Percentiles rank a stretch among this genome's conserved stretches.
These are phyloP conservation scores for Campylorhamphus procurvoides DNA, from an alignment of 2,113 vertebrate species.

Conservation along the genomic window DNA sequence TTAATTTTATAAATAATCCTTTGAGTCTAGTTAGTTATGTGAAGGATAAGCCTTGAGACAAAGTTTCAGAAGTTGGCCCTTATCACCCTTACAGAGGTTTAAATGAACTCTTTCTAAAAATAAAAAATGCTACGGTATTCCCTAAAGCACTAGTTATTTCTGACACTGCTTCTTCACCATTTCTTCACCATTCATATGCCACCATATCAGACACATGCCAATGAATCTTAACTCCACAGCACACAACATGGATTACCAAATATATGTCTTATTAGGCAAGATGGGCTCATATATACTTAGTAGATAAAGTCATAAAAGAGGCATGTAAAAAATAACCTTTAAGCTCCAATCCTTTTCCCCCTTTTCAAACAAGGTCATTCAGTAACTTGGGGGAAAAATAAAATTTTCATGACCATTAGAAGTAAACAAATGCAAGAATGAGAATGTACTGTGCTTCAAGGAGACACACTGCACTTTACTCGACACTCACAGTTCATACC, in stretches of 20 bases:
- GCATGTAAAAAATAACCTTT: neutral
- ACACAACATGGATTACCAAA: neutral
- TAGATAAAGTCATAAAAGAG: neutral
- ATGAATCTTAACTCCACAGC: neutral
- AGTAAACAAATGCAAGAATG: neutral
- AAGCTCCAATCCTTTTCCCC: neutral
- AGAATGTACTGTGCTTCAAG: neutral
- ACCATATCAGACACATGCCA: neutral
- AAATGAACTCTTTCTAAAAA: neutral
- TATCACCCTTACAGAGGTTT: neutral
- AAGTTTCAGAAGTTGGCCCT: neutral
- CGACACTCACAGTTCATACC: neutral
- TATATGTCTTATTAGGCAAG: neutral
- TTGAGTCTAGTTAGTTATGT: neutral
- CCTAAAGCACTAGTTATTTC: neutral
- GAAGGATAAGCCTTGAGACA: neutral
- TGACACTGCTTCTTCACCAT: neutral
- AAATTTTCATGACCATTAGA: neutral
- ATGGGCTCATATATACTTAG: neutral
- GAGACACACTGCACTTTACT: neutral
- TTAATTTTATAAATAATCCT: neutral
- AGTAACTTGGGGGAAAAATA: neutral
- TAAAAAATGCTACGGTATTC: neutral
- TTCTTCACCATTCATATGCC: neutral
- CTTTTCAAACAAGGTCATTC: neutral